phyloP scores from a whole-genome alignment of 2,113 vertebrate genomes.

The Toxotes jaculatrix region DNA sequence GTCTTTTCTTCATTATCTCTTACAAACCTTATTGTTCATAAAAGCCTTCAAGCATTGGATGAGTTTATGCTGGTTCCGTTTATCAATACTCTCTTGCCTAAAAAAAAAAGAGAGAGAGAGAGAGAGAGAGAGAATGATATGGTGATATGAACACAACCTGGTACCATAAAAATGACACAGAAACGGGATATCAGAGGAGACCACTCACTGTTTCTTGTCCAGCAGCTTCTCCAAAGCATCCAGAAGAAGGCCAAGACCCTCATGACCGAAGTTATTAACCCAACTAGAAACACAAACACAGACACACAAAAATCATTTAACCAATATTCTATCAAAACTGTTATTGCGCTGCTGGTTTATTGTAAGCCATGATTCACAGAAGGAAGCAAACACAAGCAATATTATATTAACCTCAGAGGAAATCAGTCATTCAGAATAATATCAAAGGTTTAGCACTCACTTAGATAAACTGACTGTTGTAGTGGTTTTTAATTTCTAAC shows the following conservation, averaged over 20 bases:
- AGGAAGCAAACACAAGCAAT: constrained; percentile 36
- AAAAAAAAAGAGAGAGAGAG: constrained; percentile 37
- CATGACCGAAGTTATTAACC: constrained; percentile 99
- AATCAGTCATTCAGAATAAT: constrained; percentile 58
- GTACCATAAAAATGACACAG: not conserved
- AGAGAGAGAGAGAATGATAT: not conserved
- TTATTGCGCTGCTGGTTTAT: constrained; percentile 15
- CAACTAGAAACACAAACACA: constrained; percentile 84
- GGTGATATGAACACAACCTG: not conserved
- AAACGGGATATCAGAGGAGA: not conserved
- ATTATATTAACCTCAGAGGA: constrained; percentile 43
- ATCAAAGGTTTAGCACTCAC: constrained; percentile 47
- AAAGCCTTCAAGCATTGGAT: constrained; percentile 99
- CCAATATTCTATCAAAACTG: constrained; percentile 13
- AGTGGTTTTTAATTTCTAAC: constrained; percentile 60
- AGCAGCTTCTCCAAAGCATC: constrained; percentile 94
- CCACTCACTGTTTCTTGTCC: constrained; percentile 97
- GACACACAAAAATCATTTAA: constrained; percentile 26
- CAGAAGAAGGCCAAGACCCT: constrained; percentile 95
- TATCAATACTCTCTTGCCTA: constrained; percentile 96
- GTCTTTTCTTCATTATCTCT: constrained; percentile 7
- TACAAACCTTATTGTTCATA: constrained; percentile 99
- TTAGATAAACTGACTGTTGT: constrained; percentile 49
- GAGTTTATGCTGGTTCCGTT: constrained; percentile 97
- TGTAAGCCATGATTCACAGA: constrained; percentile 21